Percentiles rank a stretch among this genome's conserved stretches.
Conservation (phyloP, 1,140 invertebrate genomes). For the Drosophila dunni region DNA sequence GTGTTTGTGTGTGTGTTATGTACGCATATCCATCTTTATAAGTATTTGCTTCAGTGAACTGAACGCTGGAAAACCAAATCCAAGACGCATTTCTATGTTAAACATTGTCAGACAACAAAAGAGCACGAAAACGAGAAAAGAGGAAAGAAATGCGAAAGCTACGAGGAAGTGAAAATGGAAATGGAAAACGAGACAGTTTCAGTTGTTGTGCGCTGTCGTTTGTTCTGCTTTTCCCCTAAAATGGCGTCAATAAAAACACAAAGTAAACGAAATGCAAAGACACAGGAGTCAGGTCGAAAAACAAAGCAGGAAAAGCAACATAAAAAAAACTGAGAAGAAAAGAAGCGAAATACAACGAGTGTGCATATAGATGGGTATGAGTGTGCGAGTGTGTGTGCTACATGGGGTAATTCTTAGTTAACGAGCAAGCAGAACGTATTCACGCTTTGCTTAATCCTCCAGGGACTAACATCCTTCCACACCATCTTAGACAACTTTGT, state of each 20-base stretch:
- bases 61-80: slow-evolving; percentile 43
- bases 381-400: slow-evolving; percentile 32
- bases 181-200: slow-evolving; percentile 23
- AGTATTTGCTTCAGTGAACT: slow-evolving; percentile 46
- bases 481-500: slow-evolving; percentile 3
- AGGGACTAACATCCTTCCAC: slow-evolving; percentile 35
- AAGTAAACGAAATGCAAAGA: slow-evolving; percentile 52
- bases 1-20: slow-evolving; percentile 2
- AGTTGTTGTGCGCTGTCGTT: slow-evolving; percentile 25
- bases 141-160: neutral
- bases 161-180: neutral
- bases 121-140: slow-evolving; percentile 16
- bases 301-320: neutral
- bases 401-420: slow-evolving; percentile 76
- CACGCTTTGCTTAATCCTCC: slow-evolving; percentile 72
- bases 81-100: slow-evolving; percentile 40
- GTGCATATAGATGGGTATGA: slow-evolving; percentile 18
- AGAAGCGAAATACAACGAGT: slow-evolving; percentile 27
- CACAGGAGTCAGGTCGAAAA: slow-evolving; percentile 12
- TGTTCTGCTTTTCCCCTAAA: slow-evolving; percentile 37
- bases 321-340: slow-evolving; percentile 1
- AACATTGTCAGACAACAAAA: slow-evolving; percentile 40
- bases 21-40: slow-evolving; percentile 40
- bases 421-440: slow-evolving; percentile 77
- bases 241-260: slow-evolving; percentile 67